phyloP scores from a whole-genome alignment of 2,888 invertebrate species.

The Apantesis nais region DNA sequence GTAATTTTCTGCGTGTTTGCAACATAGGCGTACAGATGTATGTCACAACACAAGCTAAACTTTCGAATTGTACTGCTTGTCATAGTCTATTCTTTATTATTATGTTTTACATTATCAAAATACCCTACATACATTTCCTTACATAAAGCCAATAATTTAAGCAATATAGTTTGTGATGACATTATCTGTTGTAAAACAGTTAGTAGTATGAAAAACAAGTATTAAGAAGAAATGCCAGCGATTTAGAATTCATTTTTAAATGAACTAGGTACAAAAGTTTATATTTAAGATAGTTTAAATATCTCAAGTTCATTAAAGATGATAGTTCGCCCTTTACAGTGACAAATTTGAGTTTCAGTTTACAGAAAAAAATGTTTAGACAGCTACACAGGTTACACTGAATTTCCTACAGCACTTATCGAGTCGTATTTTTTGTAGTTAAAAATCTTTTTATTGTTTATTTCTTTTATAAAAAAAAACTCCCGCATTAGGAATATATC shows the following conservation, averaged over 20 bases:
- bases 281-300: too few relatives aligned
- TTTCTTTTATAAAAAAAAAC: too few relatives aligned
- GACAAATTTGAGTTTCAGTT: background rate
- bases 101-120: background rate
- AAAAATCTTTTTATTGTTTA: too few relatives aligned
- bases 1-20: background rate
- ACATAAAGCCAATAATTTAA: background rate
- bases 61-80: background rate
- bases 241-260: background rate
- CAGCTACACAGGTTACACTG: too few relatives aligned
- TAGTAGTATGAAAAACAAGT: background rate
- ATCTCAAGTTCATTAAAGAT: background rate
- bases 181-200: background rate
- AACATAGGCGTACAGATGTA: background rate
- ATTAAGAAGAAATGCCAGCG: background rate
- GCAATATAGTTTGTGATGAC: background rate
- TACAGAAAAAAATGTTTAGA: too few relatives aligned
- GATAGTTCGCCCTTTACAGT: background rate
- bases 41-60: background rate
- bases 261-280: too few relatives aligned
- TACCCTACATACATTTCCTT: background rate
- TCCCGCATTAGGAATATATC: too few relatives aligned
- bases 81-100: background rate
- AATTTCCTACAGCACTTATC: too few relatives aligned
- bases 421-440: too few relatives aligned